These are phyloP conservation scores for Eciton burchellii DNA, from an alignment of 1,140 invertebrate genomes.

Conservation along the genomic window DNA sequence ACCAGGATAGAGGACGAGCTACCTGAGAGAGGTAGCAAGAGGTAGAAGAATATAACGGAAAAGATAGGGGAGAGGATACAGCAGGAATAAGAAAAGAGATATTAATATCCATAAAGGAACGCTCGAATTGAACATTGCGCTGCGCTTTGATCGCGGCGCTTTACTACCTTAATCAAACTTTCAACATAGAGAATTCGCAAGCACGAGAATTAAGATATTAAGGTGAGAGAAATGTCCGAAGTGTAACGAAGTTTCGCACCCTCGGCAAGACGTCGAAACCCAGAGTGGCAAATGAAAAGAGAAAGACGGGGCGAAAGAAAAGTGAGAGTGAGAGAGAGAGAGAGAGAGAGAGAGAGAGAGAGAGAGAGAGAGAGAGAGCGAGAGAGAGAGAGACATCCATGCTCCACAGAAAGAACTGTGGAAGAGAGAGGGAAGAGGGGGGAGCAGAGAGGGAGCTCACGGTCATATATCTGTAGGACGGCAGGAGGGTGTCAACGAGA, in stretches of 20 bases:
- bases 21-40: neutral
- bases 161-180: neutral
- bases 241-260: slow-evolving; percentile 40
- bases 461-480: slow-evolving; percentile 76
- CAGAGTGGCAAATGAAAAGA: neutral
- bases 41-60: neutral
- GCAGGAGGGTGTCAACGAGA: slow-evolving; percentile 78
- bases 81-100: slow-evolving; percentile 16
- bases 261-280: slow-evolving; percentile 19
- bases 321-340: slow-evolving; percentile 45
- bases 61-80: neutral
- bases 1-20: neutral
- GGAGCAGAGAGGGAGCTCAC: too few relatives aligned
- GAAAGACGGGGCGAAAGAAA: slow-evolving; percentile 27
- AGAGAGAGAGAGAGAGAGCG: slow-evolving; percentile 46
- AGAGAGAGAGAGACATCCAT: slow-evolving; percentile 37
- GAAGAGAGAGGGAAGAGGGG: too few relatives aligned
- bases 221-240: slow-evolving; percentile 17
- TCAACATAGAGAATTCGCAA: neutral
- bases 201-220: neutral
- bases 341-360: slow-evolving; percentile 38
- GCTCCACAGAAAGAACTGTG: slow-evolving; percentile 51
- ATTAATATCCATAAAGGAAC: neutral
- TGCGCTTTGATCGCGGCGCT: too few relatives aligned
- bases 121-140: neutral